Conservation (phyloP, 2,888 invertebrate genomes). For the Metacarcinus magister region DNA sequence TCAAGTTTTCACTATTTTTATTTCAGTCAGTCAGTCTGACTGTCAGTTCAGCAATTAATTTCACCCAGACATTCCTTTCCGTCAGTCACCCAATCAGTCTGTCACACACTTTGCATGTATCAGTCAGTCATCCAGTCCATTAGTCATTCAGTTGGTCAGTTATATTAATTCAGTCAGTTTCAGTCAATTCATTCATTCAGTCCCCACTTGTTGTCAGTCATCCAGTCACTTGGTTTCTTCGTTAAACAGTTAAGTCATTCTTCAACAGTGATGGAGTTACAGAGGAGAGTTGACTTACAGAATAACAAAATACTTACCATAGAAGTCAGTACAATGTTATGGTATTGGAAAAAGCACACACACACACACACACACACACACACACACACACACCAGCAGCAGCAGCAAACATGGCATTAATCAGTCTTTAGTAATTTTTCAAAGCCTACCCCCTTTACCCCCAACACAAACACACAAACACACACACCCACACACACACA, state of each 20-base stretch:
- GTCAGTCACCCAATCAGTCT: too few species aligned
- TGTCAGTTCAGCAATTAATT: too few species aligned
- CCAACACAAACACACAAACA: background rate
- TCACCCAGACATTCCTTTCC: too few species aligned
- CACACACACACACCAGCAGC: too few species aligned
- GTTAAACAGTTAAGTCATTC: background rate
- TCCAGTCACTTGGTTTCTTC: background rate
- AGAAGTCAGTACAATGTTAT: too few species aligned
- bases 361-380: too few species aligned
- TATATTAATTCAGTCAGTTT: too few species aligned
- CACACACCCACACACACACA: background rate
- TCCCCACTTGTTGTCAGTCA: background rate
- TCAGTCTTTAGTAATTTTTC: background rate
- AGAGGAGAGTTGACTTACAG: too few species aligned
- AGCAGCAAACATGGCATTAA: background rate
- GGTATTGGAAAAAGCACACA: too few species aligned
- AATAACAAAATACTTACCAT: too few species aligned
- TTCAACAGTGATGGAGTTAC: background rate
- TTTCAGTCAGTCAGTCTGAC: background rate
- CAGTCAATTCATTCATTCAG: too few species aligned
- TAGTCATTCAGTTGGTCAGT: background rate
- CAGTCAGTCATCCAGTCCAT: background rate
- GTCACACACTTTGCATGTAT: background rate
- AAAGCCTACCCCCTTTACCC: background rate
- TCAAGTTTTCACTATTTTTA: background rate